Conservation (phyloP, 2,797 vertebrate species). For the Cetoscarus ocellatus region DNA sequence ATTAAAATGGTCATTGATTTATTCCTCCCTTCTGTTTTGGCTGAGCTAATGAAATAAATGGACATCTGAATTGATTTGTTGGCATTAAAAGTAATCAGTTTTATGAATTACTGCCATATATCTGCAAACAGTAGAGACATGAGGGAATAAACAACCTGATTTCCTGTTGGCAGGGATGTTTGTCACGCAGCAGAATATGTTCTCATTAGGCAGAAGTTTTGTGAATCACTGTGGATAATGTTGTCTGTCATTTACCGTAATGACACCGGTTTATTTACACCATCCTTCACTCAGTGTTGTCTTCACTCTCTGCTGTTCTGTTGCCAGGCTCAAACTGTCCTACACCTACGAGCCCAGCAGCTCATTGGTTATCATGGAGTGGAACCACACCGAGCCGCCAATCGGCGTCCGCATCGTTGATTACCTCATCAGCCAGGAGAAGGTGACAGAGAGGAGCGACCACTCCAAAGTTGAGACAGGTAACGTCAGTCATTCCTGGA, state of each 20-base stretch:
- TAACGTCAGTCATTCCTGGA: constrained; percentile 60
- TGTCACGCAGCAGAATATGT: constrained; percentile 26
- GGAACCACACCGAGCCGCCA: constrained; percentile 95
- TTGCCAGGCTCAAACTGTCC: constrained; percentile 91
- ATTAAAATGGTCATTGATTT: constrained; percentile 13
- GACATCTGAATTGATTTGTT: constrained; percentile 28
- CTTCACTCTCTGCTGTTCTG: constrained; percentile 40
- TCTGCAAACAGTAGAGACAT: constrained; percentile 1
- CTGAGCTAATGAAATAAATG: constrained; percentile 39
- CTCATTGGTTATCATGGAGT: constrained; percentile 95
- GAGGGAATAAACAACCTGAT: neutral
- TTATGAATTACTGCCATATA: constrained; percentile 3
- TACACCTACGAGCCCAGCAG: constrained; percentile 96
- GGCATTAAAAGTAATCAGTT: constrained; percentile 18
- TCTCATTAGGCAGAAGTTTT: constrained; percentile 25
- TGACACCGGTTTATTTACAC: constrained; percentile 31
- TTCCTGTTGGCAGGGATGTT: constrained; percentile 26
- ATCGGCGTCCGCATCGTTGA: constrained; percentile 96
- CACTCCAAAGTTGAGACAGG: constrained; percentile 98
- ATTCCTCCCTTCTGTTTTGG: constrained; percentile 1
- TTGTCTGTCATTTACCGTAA: constrained; percentile 40
- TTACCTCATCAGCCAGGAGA: constrained; percentile 98
- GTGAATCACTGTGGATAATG: constrained; percentile 11
- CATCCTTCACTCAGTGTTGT: constrained; percentile 24
- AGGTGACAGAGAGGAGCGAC: constrained; percentile 95